Evolutionary conservation across 2,113 vertebrate genomes (phyloP).

Genomic region (Atractosteus spatula): DNA sequence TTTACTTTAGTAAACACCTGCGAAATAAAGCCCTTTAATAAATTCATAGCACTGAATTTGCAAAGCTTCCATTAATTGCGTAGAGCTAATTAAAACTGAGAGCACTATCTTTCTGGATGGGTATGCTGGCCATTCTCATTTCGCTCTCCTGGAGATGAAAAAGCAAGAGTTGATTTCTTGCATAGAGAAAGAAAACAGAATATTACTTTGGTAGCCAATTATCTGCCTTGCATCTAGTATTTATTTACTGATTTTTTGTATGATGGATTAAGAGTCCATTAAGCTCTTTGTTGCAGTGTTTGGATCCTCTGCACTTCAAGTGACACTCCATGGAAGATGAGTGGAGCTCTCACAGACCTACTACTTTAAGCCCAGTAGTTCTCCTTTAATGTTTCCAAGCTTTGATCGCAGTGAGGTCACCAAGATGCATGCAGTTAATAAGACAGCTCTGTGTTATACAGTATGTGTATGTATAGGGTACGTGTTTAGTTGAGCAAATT

Average conservation of each 20-base stretch:
- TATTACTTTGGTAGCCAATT: not conserved
- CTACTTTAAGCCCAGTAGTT: not conserved
- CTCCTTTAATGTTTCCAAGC: not conserved
- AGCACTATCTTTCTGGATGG: no score
- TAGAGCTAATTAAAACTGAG: no score
- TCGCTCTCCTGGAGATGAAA: no score
- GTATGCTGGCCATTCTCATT: no score
- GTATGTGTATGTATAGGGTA: not conserved
- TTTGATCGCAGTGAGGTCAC: not conserved
- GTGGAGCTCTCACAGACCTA: not conserved
- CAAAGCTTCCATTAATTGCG: no score
- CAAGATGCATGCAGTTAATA: not conserved
- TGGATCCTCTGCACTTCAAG: not conserved
- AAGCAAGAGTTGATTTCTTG: no score
- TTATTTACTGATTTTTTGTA: not conserved
- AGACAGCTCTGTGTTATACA: not conserved
- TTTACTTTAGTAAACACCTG: no score
- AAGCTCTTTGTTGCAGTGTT: not conserved
- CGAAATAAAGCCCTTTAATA: no score
- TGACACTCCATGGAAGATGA: not conserved
- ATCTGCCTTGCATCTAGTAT: not conserved
- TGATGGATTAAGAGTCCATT: not conserved
- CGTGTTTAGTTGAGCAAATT: no score
- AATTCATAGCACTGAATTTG: no score
- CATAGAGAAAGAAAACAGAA: not conserved